phyloP scores from a whole-genome alignment of 2,797 vertebrate genomes.

The Pelobates cultripes region DNA sequence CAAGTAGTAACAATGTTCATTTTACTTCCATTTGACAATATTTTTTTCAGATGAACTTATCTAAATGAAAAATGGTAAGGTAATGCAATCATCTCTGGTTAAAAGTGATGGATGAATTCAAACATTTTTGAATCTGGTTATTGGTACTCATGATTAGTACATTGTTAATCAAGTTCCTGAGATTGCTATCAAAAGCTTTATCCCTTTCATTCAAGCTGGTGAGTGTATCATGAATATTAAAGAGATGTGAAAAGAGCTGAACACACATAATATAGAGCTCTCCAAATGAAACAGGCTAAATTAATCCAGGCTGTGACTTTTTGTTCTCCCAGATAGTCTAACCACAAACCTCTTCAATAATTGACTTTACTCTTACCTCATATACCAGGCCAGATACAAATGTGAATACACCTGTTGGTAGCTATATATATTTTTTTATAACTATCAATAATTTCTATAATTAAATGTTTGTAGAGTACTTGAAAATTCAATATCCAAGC shows the following conservation, averaged over 20 bases:
- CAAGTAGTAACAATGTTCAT: constrained; percentile 66
- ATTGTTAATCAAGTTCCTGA: constrained; percentile 86
- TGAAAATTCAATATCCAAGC: no score
- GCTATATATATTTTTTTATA: no score
- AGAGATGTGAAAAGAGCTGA: constrained; percentile 78
- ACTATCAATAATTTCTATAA: no score
- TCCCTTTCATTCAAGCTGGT: constrained; percentile 77
- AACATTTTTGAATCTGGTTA: constrained; percentile 84
- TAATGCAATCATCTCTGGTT: constrained; percentile 81
- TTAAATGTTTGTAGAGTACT: no score
- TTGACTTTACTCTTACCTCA: background rate
- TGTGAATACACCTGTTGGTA: no score
- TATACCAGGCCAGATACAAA: no score
- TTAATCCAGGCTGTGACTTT: constrained; percentile 74
- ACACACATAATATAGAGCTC: constrained; percentile 78
- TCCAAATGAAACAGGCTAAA: constrained; percentile 79
- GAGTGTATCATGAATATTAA: constrained; percentile 86
- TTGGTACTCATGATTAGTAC: constrained; percentile 83
- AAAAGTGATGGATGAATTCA: constrained; percentile 79
- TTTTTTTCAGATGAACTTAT: constrained; percentile 77
- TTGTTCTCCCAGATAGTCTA: constrained; percentile 69
- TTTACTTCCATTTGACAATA: constrained; percentile 61
- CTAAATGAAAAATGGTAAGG: constrained; percentile 79
- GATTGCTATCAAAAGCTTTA: constrained; percentile 83
- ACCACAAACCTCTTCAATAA: constrained; percentile 54